Base-by-base conservation (phyloP, 1,140 invertebrate species). In the Neocloeon triangulifer region DNA sequence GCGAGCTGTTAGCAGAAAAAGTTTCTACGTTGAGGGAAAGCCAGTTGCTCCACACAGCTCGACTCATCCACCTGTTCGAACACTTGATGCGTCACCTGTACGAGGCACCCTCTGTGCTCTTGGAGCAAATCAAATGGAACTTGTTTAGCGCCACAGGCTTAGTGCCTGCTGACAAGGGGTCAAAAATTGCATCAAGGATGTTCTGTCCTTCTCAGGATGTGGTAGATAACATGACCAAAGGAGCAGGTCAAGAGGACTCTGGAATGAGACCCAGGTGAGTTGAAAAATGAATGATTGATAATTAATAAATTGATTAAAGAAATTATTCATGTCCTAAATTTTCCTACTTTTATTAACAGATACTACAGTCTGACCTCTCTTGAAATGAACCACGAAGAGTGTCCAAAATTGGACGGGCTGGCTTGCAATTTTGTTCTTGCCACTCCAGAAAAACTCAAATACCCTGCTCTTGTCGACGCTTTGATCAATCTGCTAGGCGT, bases 81-180 rank as follows among this genome's bases (percentile, higher is more conserved):
- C 95, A 95, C 45, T 67, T 95, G 32, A 81, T 95, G 67, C 81
- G 84, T 50, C 79, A 92, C 58, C 58, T 95, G 13, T 95, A 95
- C 48, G 88, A 92, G 49, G 74, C 77, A 0, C 78, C 76, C 2
- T 59, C 72, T 4, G 62, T 61, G 18, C 52, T 84, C 27, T 51
- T 81, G 5, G 73, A 78, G 53, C 76, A 80, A 58, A 75, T 79
- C 25, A 74, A 79, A 51, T 80, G 74, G 69, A 84, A 84, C 52
- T 53, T 85, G 18, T 74, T 84, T 36, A 72, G 71, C 18, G 62
- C 70, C 0, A 69, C 63, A 2, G 64, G 59, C 42, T 48, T 67
- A 38, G 53, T 62, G 14, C 5, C 14, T 29, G 47, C 50, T 3
- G 60, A 66, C 39, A 21, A 14, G 2, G 19, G 27, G 13, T 17